phyloP scores from a whole-genome alignment of 2,888 invertebrate genomes.

The Lomographa bimaculata region DNA sequence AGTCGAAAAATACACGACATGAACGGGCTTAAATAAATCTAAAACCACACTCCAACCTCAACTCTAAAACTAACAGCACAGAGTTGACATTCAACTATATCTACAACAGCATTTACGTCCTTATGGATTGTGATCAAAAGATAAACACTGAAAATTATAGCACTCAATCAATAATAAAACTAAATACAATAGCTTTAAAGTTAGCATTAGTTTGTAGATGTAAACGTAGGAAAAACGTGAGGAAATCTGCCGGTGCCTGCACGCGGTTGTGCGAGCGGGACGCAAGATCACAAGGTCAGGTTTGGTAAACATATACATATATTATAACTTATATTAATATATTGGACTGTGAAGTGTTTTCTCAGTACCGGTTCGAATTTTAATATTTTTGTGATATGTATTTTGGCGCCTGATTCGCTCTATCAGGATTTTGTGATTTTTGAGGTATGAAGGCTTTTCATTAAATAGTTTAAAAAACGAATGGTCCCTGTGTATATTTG shows the following conservation, averaged over 20 bases:
- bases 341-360: slow-evolving; percentile 30
- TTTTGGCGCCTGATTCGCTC: slow-evolving; percentile 8
- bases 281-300: slow-evolving; percentile 63
- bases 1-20: slow-evolving; percentile 38
- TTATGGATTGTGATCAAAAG: slow-evolving; percentile 41
- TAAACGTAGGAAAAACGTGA: slow-evolving; percentile 65
- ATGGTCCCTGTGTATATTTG: too few species aligned
- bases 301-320: slow-evolving; percentile 56
- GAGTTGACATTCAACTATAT: slow-evolving; percentile 32
- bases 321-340: slow-evolving; percentile 26
- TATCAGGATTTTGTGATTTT: too few species aligned
- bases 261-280: slow-evolving; percentile 56
- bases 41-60: slow-evolving; percentile 31
- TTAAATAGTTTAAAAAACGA: too few species aligned
- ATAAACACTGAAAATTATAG: slow-evolving; percentile 66
- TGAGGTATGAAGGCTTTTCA: too few species aligned
- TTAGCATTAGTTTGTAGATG: slow-evolving; percentile 36
- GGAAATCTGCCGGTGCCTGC: slow-evolving; percentile 57
- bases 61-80: slow-evolving; percentile 27
- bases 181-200: slow-evolving; percentile 42
- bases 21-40: slow-evolving; percentile 22
- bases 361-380: slow-evolving; percentile 22
- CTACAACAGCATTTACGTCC: slow-evolving; percentile 35
- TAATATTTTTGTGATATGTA: slow-evolving; percentile 4
- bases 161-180: slow-evolving; percentile 41